Evolutionary conservation across 2,888 invertebrate genomes (phyloP).

Genomic region (Ectobius pallidus): DNA sequence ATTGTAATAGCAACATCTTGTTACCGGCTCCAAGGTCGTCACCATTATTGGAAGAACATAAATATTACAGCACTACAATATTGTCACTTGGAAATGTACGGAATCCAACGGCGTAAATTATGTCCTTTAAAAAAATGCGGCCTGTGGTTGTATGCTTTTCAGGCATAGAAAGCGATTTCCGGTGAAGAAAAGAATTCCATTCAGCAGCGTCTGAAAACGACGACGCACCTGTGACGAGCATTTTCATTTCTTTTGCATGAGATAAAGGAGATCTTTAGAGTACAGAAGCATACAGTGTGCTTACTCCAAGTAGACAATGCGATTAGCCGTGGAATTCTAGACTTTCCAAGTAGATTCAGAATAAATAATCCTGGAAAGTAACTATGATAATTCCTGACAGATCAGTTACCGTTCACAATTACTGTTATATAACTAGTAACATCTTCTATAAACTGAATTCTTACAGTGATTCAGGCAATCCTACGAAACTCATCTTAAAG

Average conservation of each 20-base stretch:
- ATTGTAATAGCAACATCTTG: no score
- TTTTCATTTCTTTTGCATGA: constrained; percentile 12
- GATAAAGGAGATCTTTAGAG: background rate
- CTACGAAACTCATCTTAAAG: no score
- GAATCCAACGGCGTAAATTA: constrained; percentile 4
- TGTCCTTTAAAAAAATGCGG: constrained; percentile 7
- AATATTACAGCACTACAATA: background rate
- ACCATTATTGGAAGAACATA: background rate
- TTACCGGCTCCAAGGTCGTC: no score
- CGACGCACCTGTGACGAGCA: constrained; percentile 27
- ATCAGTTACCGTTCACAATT: no score
- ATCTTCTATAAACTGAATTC: no score
- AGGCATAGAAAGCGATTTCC: constrained; percentile 9
- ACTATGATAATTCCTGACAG: no score
- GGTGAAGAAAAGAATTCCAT: constrained; percentile 14
- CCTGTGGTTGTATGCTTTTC: background rate
- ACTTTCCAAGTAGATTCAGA: no score
- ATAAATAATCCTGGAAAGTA: no score
- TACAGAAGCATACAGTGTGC: background rate
- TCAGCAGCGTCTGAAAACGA: constrained; percentile 10
- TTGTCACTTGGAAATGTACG: background rate
- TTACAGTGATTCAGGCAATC: no score
- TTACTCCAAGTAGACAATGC: no score
- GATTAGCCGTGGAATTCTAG: no score
- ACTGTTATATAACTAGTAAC: no score